Percentiles rank a stretch among this genome's conserved stretches.
Evolutionary conservation across 2,113 vertebrate genomes (phyloP).

Genomic region (Neodon shergylaensis): DNA sequence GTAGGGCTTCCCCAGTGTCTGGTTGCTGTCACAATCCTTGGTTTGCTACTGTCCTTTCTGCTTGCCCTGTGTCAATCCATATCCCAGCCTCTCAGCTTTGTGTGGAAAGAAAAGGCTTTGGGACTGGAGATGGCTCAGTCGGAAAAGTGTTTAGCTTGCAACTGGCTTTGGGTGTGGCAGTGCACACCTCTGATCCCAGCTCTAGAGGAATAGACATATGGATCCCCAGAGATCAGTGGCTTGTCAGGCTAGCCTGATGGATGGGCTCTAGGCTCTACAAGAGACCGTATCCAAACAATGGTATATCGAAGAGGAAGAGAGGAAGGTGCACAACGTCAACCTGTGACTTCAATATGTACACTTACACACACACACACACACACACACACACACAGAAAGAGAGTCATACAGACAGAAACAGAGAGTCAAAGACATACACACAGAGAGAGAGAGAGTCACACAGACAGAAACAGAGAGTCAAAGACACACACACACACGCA

Average conservation of each 20-base stretch:
- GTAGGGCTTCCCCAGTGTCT: conserved; percentile 66
- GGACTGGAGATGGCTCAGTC: not conserved
- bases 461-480: not conserved
- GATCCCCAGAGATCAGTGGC: not conserved
- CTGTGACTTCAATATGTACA: not conserved
- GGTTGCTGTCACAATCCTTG: not conserved
- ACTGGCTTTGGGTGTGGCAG: too few relatives aligned
- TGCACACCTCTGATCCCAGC: not conserved
- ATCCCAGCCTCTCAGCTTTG: not conserved
- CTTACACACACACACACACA: not conserved
- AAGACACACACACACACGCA: not conserved
- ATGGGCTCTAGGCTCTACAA: not conserved
- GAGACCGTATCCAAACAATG: not conserved
- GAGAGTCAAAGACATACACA: not conserved
- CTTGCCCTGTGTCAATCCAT: not conserved
- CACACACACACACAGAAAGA: not conserved
- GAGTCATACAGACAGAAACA: not conserved
- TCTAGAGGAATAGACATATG: not conserved
- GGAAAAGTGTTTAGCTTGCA: not conserved
- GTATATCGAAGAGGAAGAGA: not conserved
- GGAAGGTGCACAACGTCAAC: not conserved
- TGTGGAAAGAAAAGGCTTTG: not conserved
- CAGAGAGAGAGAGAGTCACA: not conserved
- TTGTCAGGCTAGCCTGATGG: not conserved
- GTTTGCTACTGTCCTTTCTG: not conserved